These are phyloP conservation scores for Epizoanthus illoricatus DNA, from an alignment of 92 coral and sea anemone genomes.

Conservation along the genomic window DNA sequence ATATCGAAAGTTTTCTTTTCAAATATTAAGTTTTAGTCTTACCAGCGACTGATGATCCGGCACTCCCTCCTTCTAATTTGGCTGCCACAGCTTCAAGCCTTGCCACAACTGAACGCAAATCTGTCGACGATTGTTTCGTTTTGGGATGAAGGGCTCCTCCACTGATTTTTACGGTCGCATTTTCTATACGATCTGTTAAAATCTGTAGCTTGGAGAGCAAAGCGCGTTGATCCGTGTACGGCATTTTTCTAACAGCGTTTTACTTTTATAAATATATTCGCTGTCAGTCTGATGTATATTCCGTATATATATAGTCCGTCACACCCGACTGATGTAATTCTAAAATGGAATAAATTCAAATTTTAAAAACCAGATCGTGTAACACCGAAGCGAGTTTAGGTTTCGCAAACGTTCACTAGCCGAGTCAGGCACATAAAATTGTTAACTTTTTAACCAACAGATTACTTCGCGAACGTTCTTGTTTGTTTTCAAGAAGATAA, in stretches of 20 bases:
- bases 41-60: conserved; percentile 9
- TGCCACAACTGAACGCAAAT: conserved; percentile 42
- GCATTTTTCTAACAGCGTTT: conserved; percentile 11
- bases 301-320: conserved; percentile 8
- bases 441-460: too few species aligned
- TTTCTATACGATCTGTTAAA: conserved; percentile 37
- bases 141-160: conserved; percentile 31
- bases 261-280: not conserved
- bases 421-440: too few species aligned
- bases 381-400: not conserved
- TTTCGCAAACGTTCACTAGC: too few species aligned
- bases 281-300: not conserved
- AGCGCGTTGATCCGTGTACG: conserved; percentile 40
- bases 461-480: too few species aligned
- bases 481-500: too few species aligned
- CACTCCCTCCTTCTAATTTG: conserved; percentile 51
- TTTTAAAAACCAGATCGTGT: not conserved
- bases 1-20: not conserved
- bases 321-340: not conserved
- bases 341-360: not conserved
- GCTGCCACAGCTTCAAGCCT: conserved; percentile 53
- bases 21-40: not conserved
- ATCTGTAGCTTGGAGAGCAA: conserved; percentile 24
- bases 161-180: conserved; percentile 28
- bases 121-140: conserved; percentile 31